phyloP scores from a whole-genome alignment of 2,888 invertebrate species.

The Pteria penguin region DNA sequence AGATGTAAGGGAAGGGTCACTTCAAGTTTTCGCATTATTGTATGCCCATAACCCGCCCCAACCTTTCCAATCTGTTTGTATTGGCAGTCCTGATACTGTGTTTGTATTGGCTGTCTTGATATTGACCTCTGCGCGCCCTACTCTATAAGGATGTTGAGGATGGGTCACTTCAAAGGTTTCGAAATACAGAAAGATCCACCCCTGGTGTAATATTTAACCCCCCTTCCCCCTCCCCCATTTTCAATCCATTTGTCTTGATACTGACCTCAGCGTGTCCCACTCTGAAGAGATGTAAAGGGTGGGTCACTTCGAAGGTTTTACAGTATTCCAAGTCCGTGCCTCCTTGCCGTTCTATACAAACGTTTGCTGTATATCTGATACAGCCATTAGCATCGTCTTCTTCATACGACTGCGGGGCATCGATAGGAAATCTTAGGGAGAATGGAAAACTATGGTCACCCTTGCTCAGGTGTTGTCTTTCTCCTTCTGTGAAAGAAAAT shows the following conservation, averaged over 20 bases:
- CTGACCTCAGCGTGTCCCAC: neutral
- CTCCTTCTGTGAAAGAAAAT: too few relatives aligned
- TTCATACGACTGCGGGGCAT: neutral
- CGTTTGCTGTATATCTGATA: neutral
- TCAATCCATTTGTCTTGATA: neutral
- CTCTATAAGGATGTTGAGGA: too few relatives aligned
- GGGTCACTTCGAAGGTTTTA: neutral
- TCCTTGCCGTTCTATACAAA: neutral
- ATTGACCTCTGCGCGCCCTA: too few relatives aligned
- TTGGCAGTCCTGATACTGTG: too few relatives aligned
- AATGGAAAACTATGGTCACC: neutral
- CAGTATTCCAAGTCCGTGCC: neutral
- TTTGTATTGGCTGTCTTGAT: too few relatives aligned
- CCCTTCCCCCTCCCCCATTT: neutral
- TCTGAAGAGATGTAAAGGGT: neutral
- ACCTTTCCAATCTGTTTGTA: too few relatives aligned
- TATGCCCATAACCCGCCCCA: too few relatives aligned
- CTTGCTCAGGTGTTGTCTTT: neutral
- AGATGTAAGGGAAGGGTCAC: too few relatives aligned
- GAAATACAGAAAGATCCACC: too few relatives aligned
- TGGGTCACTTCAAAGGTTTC: too few relatives aligned
- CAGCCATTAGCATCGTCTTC: neutral
- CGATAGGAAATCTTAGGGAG: neutral
- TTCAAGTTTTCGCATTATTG: too few relatives aligned
- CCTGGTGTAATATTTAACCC: too few relatives aligned